Base-by-base conservation (phyloP, 1,140 invertebrate species). In the Drosophila micromelanica region DNA sequence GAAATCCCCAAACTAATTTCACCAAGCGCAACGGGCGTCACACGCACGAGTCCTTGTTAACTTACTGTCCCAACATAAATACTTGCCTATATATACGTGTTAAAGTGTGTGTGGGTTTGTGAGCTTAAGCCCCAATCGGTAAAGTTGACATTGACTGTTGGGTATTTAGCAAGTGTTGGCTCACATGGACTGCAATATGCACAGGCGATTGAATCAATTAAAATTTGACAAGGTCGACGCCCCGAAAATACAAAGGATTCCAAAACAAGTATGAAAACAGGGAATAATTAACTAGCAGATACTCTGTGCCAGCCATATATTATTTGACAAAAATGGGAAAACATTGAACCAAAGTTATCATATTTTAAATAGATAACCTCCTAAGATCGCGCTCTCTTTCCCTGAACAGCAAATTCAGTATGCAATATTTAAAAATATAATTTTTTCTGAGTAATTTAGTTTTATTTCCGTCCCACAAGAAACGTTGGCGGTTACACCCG, bases 171-270 rank as follows among this genome's bases (percentile, higher is more conserved):
- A 65, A 59, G 38, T 81, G 32, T 37, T 60, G 63, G 63, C 37
- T 71, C 65, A 68, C 61, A 61, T 52, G 42, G 42, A 51, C 55
- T 63, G 49, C 73, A 81, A 74, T 71, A 57, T 87, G 75, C 71
- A 78, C 74, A 70, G 60, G 51, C 78, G 62, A 86, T 86, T 86
- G 78, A 87, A 79, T 89, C 82, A 87, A 87, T 87, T 87, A 89
- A 82, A 78, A 89, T 60, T 87, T 87, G 72, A 63, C 68, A 52
- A 51, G 76, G 72, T 56, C 57, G 70, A 46, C 35, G 55, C 30
- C 42, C 30, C 1, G 20, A 77, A 60, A 62, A 68, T 30, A 46
- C 42, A 61, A 46, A 60, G 60, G 37, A 42, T 20, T 40, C 30
- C n/a, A 27, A 42, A 35, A 64, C 48, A 52, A 51, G 40, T 40